These are phyloP conservation scores for Diceros bicornis DNA, from an alignment of 2,797 vertebrate species.

Conservation along the genomic window DNA sequence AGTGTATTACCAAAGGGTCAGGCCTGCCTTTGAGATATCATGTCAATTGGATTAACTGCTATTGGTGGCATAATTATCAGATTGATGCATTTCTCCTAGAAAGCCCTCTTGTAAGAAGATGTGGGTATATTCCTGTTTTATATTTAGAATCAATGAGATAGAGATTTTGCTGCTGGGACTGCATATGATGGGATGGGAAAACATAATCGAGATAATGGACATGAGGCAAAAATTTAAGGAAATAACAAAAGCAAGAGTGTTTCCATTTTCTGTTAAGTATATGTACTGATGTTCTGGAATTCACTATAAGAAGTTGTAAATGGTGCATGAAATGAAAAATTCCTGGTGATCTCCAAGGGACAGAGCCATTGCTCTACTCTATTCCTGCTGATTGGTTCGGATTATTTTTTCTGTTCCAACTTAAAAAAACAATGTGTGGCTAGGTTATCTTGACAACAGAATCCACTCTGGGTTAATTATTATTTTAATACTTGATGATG, in stretches of 20 bases:
- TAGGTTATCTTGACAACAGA: conserved; percentile 58
- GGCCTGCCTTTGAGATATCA: not conserved
- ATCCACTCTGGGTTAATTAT: conserved; percentile 59
- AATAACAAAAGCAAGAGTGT: conserved; percentile 69
- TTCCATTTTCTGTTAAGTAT: conserved; percentile 88
- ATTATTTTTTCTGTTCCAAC: conserved; percentile 75
- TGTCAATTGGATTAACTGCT: not conserved
- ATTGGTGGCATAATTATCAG: not conserved
- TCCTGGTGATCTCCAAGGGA: conserved; percentile 88
- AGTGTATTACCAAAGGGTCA: not conserved
- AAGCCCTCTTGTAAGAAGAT: not conserved
- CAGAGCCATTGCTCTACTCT: conserved; percentile 79
- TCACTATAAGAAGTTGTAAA: conserved; percentile 90
- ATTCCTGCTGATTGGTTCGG: conserved; percentile 33
- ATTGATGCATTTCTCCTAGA: not conserved
- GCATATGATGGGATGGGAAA: conserved; percentile 19
- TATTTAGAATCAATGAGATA: conserved; percentile 16
- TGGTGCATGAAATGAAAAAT: conserved; percentile 93
- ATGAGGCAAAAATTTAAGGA: conserved; percentile 68
- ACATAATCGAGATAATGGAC: conserved; percentile 73
- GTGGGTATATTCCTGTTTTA: not conserved
- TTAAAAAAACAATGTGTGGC: conserved; percentile 36
- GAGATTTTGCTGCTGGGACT: conserved; percentile 37
- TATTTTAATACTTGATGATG: conserved; percentile 18
- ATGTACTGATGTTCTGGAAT: conserved; percentile 88